Base-by-base conservation (phyloP, 2,888 invertebrate species). In the Hipparchia semele region DNA sequence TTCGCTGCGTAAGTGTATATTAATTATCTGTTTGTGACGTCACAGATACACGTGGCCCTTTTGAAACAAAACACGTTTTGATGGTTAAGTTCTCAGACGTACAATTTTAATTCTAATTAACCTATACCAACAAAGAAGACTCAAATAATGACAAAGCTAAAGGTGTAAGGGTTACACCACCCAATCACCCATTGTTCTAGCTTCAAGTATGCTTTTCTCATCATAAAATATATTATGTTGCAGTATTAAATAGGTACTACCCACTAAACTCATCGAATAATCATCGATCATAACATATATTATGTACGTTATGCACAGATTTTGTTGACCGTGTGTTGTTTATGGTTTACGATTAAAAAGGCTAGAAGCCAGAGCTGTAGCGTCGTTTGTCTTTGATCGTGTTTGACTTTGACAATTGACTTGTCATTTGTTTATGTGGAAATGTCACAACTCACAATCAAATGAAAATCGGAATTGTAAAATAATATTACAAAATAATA, bases 361-460 rank as follows among this genome's bases (percentile, higher is more conserved):
- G 8, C 58, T 23, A 13, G 58, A 23, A 58, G 58, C 58, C 58
- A 58, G 23, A 58, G 23, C 23, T 0, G 23, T 58, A 7, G 0
- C 56, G 6, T 54, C n/a, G n/a, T n/a, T 3, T 12, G 10, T 54
- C 33, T 59, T 56, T 56, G 56, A 49, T 6, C 6, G 6, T n/a
- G 8, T 59, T 56, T 56, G 56, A 49, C n/a, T 56, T 12, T 56
- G n/a, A 56, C 13, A n/a, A n/a, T 56, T 56, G 56, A 56, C 13
- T 6, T 56, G n/a, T 6, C n/a, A 54, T 12, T 12, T 54, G 1
- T 54, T 46, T 4, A 6, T 46, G 8, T 49, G 49, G 49, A 33
- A 59, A 60, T 45, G 60, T n/a, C 60, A 61, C n/a, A 61, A 58
- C 6, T n/a, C 60, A 61, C n/a, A 61, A 58, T n/a, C 2, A 56